Evolutionary conservation across 30 jellyfish, hydroid and myxozoan species (phyloP), one percentile per base, ranked within the genome.

Genomic region (Clytia hemisphaerica): DNA sequence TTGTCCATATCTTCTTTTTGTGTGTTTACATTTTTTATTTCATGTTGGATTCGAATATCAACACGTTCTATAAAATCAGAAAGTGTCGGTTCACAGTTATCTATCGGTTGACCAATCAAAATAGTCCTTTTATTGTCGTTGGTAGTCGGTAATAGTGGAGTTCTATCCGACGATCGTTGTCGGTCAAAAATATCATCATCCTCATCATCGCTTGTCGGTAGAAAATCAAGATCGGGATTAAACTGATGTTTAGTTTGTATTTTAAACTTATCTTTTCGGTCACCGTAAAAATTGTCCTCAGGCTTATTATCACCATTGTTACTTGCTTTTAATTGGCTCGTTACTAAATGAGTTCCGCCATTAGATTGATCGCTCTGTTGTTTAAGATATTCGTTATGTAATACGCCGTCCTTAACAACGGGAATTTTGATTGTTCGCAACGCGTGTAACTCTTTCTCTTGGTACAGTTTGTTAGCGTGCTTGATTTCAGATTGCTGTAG

Each of bases 371-470:
- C 78, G 12, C 4, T 18, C 71, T 32, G 32, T 26, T 35, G 37
- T 16, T 26, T 16, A 37, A 19, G 33, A 37, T 37, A 65, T 14
- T 65, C 78, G 25, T 34, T 38, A 65, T 65, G 40, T 24, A 65
- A 28, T 28, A 32, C 35, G n/a, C 78, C 61, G 26, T 45, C 45
- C 35, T 45, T 45, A 4, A 65, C 16, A 6, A 65, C 78, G 2
- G 78, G 78, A 10, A 65, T 44, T 37, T 65, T 65, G 2, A 37
- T 45, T 10, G 78, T 65, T 30, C 44, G 37, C 29, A 65, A 37
- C 18, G 71, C 78, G 26, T 65, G 78, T 31, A 65, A 28, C 3
- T 65, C 78, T n/a, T 32, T 45, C 21, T 65, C 78, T 9, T 65
- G 37, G 35, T 65, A 65, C 5, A 65, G 37, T 44, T 65, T 65